Conservation (phyloP, 2,113 vertebrate species). For the Callospermophilus lateralis region DNA sequence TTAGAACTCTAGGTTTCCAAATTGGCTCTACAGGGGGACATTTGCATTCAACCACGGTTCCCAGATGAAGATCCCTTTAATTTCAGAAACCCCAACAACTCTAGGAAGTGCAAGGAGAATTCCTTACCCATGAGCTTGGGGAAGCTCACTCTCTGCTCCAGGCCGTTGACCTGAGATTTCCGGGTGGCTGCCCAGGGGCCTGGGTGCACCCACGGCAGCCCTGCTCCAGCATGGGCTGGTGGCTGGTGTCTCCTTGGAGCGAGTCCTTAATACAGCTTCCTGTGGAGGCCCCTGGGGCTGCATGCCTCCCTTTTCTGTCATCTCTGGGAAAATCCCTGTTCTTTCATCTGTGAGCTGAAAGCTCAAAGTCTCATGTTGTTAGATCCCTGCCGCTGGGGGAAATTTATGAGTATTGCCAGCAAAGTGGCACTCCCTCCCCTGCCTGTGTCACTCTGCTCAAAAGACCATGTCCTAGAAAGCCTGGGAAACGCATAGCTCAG, state of each 20-base stretch:
- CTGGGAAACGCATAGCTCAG: background rate
- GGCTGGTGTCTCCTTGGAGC: background rate
- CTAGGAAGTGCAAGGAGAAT: constrained; percentile 69
- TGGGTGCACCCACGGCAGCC: background rate
- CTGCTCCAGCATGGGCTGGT: background rate
- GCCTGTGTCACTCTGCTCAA: constrained; percentile 33
- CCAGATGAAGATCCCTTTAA: constrained; percentile 71
- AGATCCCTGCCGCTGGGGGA: constrained; percentile 33
- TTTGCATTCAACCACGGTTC: constrained; percentile 82
- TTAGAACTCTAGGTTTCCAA: constrained; percentile 78
- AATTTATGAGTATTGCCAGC: constrained; percentile 53
- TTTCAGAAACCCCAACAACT: constrained; percentile 63
- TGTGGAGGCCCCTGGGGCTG: background rate
- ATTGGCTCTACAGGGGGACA: constrained; percentile 77
- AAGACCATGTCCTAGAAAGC: constrained; percentile 29
- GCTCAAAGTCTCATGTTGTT: constrained; percentile 60
- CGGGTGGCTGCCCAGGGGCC: background rate
- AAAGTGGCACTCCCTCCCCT: constrained; percentile 2
- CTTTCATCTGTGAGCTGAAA: constrained; percentile 54
- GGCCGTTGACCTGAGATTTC: background rate
- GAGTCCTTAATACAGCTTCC: background rate
- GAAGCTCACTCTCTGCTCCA: constrained; percentile 41
- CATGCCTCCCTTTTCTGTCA: constrained; percentile 25
- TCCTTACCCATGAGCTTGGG: constrained; percentile 48
- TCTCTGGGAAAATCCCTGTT: constrained; percentile 55